Evolutionary conservation across 1,140 invertebrate species (phyloP), one percentile per base, ranked within the genome.

Genomic region (Adelges cooleyi): DNA sequence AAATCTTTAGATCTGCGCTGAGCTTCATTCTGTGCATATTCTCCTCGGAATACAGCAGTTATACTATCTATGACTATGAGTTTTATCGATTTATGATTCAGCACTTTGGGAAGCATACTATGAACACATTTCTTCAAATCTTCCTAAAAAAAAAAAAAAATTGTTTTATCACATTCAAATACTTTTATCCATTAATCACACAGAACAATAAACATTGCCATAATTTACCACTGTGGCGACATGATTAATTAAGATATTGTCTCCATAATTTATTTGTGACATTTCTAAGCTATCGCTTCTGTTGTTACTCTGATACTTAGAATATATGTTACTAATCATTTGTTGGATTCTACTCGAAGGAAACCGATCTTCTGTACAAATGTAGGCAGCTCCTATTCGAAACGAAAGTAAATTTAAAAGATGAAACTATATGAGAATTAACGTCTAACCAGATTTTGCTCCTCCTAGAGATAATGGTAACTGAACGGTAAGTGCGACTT

Each of bases 301-400:
- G 65, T 22, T 59, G 70, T 62, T n/a, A 70, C 66, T 70, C 73
- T 72, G 67, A 66, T 69, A 33, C 71, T 67, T 42, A 9, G 50
- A 54, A 33, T 67, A 69, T 40, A 70, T 70, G 27, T 49, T 46
- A 8, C 69, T 20, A 11, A 72, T 62, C 23, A 81, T 69, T 69
- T 81, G 78, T 11, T 82, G 73, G 9, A 90, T 74, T 53, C 89
- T 75, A 71, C 78, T 81, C 2, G 81, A 82, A 13, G 88, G 87
- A 77, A 90, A 90, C 17, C 71, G 72, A 75, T 83, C 80, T 76
- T 90, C 87, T 2, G 88, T 90, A 69, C 82, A 86, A 67, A 92
- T 84, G 69, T 86, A 90, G 18, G 86, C 79, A 8, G 81, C 84
- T 65, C 83, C 86, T 70, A 48, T 65, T 56, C 33, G 50, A 40